Percentiles rank a stretch among this genome's conserved stretches.
Evolutionary conservation across 1,140 invertebrate species (phyloP).

Genomic region (Listronotus bonariensis): DNA sequence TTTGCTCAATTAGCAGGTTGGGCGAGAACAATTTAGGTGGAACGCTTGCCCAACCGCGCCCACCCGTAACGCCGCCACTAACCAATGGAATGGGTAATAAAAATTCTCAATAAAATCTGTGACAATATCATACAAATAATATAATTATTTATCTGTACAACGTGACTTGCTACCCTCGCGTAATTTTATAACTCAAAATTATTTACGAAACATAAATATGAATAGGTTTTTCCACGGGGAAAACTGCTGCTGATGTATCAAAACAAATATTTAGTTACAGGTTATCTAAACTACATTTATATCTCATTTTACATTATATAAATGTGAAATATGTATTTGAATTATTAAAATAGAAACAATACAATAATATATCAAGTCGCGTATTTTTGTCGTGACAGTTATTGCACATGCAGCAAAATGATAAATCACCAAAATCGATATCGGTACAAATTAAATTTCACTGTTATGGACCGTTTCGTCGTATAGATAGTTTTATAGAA

Average conservation of each 20-base stretch:
- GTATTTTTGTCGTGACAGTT: conserved; percentile 29
- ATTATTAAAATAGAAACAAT: conserved; percentile 30
- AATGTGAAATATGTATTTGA: conserved; percentile 18
- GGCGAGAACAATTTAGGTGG: too few species aligned
- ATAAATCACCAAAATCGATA: conserved; percentile 35
- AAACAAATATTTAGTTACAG: neutral
- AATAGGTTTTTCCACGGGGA: too few species aligned
- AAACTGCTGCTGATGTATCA: neutral
- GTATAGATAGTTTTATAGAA: neutral
- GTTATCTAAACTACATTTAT: neutral
- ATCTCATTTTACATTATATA: conserved; percentile 13
- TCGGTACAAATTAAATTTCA: conserved; percentile 30
- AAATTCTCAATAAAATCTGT: too few species aligned
- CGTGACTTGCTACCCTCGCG: too few species aligned
- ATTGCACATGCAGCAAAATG: conserved; percentile 17
- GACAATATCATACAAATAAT: too few species aligned
- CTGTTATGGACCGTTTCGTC: neutral
- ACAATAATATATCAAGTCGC: conserved; percentile 28
- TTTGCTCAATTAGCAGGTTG: too few species aligned
- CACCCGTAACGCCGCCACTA: too few species aligned
- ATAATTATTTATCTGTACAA: too few species aligned
- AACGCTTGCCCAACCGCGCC: too few species aligned
- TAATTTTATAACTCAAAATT: too few species aligned
- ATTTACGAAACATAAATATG: too few species aligned
- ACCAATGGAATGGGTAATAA: too few species aligned